Base-by-base conservation (phyloP, 1,140 invertebrate genomes). In the Drosophila lacertosa region DNA sequence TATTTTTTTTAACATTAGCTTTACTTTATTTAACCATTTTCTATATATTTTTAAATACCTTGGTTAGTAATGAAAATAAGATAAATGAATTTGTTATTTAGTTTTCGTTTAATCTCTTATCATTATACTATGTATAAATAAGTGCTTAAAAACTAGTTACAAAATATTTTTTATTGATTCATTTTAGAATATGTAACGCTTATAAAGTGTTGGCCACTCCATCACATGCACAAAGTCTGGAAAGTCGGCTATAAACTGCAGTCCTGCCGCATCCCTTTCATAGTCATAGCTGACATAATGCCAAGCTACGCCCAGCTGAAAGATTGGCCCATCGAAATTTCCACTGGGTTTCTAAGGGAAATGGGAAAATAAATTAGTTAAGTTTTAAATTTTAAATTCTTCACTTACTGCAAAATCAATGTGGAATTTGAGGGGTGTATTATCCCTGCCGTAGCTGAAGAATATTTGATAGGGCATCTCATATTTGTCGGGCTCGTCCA, bases 401-500 rank as follows among this genome's bases (percentile, higher is more conserved):
- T 5, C 3, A 65, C 77, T 47, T 18, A 95, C 94, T 70, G 92
- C 91, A 37, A 95, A 92, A 75, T 94, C 92, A 29, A 95, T 81
- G 58, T 93, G 93, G 88, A 95, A 94, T 64, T 91, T 92, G 62
- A 93, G 93, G 20, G 94, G 93, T 39, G 92, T 82, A 37, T 92
- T 93, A 60, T 94, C 91, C 22, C 92, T 91, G 3, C 93, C 94
- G 78, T 94, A 94, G 1, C 94, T 93, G 80, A 95, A 95, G 91
- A 94, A 95, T 59, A 95, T 92, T 74, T 95, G 95, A 89, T 95
- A 95, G 2, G 94, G 84, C 93, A 92, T 54, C 92, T 91, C 2
- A 91, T 92, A 73, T 93, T 93, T 93, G 92, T 95, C 37, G 0
- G 70, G 68, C 4, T 74, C 39, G 70, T 84, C 55, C 60, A 92